phyloP scores from a whole-genome alignment of 2,888 invertebrate species.

The Yponomeuta cagnagella region DNA sequence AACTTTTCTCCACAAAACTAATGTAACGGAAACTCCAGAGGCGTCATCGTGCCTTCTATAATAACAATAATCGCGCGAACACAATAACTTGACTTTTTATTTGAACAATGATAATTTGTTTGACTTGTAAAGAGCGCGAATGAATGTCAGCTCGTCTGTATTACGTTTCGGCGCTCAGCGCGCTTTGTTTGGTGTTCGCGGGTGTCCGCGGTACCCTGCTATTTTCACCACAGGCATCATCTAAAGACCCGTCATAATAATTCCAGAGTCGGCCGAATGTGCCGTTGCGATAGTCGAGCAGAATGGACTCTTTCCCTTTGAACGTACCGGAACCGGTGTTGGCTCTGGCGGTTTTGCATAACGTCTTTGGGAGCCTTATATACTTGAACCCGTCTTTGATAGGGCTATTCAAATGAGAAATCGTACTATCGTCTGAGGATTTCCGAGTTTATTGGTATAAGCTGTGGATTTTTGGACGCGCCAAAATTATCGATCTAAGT shows the following conservation, averaged over 20 bases:
- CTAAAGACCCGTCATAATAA: conserved; percentile 66
- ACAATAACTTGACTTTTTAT: conserved; percentile 48
- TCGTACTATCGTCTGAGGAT: too few species aligned
- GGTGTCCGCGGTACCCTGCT: conserved; percentile 65
- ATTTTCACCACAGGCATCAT: conserved; percentile 67
- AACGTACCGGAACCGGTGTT: conserved; percentile 17
- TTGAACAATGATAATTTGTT: conserved; percentile 70
- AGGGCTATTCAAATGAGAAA: too few species aligned
- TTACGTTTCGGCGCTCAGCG: conserved; percentile 41
- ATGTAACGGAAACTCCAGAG: not conserved
- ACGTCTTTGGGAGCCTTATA: not conserved
- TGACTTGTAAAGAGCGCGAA: conserved; percentile 68
- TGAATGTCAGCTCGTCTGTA: conserved; percentile 47
- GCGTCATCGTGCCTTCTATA: not conserved
- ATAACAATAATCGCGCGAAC: conserved; percentile 7
- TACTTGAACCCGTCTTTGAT: too few species aligned
- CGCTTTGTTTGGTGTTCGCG: conserved; percentile 61
- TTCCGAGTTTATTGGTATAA: too few species aligned
- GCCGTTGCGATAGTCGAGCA: conserved; percentile 40
- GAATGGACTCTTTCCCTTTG: conserved; percentile 51
- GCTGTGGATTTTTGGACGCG: too few species aligned
- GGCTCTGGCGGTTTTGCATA: conserved; percentile 3
- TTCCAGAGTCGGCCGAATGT: conserved; percentile 60
- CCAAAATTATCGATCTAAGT: too few species aligned
- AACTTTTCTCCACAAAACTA: not conserved